Conservation (phyloP, 2,797 vertebrate genomes). For the Danio albolineatus region DNA sequence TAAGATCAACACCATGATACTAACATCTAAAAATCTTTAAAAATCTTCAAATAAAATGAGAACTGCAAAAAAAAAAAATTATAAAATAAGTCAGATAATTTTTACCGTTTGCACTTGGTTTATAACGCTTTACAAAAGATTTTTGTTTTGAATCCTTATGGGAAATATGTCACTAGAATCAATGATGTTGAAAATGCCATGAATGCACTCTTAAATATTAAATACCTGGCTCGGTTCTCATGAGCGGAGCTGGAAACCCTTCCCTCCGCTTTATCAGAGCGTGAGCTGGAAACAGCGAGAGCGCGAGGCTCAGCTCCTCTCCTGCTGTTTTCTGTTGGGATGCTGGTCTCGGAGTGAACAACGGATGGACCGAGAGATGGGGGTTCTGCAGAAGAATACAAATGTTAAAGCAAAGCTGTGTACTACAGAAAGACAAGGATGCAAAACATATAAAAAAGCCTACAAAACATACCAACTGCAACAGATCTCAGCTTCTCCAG, state of each 20-base stretch:
- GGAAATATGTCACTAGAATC: too few relatives aligned
- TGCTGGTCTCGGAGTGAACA: constrained; percentile 63
- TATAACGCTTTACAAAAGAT: too few relatives aligned
- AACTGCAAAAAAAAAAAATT: too few relatives aligned
- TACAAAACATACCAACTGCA: constrained; percentile 85
- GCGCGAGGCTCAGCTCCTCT: constrained; percentile 80
- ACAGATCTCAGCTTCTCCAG: constrained; percentile 94
- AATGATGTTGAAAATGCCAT: too few relatives aligned
- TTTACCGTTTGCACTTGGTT: too few relatives aligned
- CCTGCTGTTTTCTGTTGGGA: constrained; percentile 74
- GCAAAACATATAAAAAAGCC: neutral
- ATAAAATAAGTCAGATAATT: too few relatives aligned
- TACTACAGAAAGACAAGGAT: neutral
- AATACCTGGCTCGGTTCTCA: constrained; percentile 84
- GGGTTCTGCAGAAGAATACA: constrained; percentile 73
- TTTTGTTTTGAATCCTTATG: too few relatives aligned
- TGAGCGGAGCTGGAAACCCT: constrained; percentile 88
- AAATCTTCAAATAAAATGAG: too few relatives aligned
- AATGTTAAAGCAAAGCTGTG: neutral
- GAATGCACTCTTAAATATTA: neutral
- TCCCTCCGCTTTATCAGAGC: constrained; percentile 84
- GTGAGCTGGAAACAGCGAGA: constrained; percentile 84
- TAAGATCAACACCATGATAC: too few relatives aligned
- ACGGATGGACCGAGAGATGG: constrained; percentile 72
- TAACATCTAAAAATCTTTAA: too few relatives aligned